Conservation (phyloP, 2,113 vertebrate species). For the Callospermophilus lateralis region DNA sequence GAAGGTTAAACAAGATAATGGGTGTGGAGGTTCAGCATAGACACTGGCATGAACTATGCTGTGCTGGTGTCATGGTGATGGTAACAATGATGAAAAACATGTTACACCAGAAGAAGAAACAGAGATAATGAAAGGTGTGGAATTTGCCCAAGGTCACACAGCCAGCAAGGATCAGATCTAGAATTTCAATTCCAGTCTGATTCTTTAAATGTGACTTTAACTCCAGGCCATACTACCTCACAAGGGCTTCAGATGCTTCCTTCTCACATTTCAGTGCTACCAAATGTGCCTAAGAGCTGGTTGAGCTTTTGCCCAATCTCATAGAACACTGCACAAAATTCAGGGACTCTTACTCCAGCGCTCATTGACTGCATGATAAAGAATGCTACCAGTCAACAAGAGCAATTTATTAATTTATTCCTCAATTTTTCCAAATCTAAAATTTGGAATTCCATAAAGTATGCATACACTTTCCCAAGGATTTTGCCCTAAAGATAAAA, state of each 20-base stretch:
- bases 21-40: neutral
- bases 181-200: constrained; percentile 14
- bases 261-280: neutral
- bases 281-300: neutral
- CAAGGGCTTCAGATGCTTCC: neutral
- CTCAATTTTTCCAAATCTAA: constrained; percentile 35
- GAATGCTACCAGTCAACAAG: neutral
- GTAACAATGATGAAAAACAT: constrained; percentile 22
- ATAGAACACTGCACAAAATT: neutral
- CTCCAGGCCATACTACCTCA: neutral
- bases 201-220: neutral
- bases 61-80: neutral
- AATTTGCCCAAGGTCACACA: constrained; percentile 1
- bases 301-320: neutral
- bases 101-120: neutral
- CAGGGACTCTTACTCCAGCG: neutral
- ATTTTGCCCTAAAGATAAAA: constrained; percentile 6
- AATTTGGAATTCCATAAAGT: constrained; percentile 20
- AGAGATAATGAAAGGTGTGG: neutral
- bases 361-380: neutral
- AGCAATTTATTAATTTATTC: neutral
- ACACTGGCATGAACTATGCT: neutral
- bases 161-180: neutral
- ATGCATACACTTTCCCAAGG: constrained; percentile 29
- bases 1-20: constrained; percentile 23